These are phyloP conservation scores for Eriocheir sinensis DNA, from an alignment of 1,140 invertebrate genomes.

Conservation along the genomic window DNA sequence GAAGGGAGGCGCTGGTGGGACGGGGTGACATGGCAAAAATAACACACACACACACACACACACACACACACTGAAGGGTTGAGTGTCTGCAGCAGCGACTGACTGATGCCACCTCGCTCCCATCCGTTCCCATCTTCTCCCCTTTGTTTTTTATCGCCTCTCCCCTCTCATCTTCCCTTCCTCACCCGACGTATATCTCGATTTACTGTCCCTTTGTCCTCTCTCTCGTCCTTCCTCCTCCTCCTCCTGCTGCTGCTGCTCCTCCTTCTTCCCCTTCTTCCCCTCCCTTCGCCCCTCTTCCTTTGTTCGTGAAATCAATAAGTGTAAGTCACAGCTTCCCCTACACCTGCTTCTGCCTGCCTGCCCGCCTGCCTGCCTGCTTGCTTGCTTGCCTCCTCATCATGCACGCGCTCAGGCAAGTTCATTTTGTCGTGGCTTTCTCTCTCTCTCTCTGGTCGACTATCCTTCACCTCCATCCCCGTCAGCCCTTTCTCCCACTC, in stretches of 20 bases:
- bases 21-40: background rate
- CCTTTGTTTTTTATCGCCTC: background rate
- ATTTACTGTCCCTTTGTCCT: slow-evolving; percentile 24
- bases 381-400: background rate
- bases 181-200: slow-evolving; percentile 20
- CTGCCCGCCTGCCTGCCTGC: background rate
- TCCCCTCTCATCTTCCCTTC: slow-evolving; percentile 20
- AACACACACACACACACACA: background rate
- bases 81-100: slow-evolving; percentile 5
- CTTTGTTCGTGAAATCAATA: slow-evolving; percentile 17
- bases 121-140: background rate
- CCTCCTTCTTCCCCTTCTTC: background rate
- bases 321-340: slow-evolving; percentile 11
- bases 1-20: background rate
- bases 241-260: background rate
- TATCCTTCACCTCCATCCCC: no score
- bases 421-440: background rate
- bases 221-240: background rate
- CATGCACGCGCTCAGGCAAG: background rate
- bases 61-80: background rate
- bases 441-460: background rate
- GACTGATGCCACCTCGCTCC: background rate
- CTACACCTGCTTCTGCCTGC: background rate
- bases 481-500: no score
- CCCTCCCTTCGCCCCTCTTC: slow-evolving; percentile 7